These are phyloP conservation scores for Strix aluco DNA, from an alignment of 2,113 vertebrate genomes.

Conservation along the genomic window DNA sequence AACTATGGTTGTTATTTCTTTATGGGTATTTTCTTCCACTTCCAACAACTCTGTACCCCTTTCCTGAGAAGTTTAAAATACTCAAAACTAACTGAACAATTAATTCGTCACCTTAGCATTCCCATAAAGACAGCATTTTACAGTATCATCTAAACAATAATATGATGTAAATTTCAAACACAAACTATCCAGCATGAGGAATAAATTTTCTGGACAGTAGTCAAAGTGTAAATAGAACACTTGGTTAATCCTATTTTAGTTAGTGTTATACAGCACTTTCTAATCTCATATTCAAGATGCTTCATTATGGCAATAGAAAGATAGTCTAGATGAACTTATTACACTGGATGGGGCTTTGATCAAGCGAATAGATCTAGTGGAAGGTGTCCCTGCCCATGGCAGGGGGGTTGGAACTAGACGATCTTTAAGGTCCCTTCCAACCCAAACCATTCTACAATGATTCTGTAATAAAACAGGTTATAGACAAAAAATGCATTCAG, in stretches of 20 bases:
- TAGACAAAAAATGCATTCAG: background rate
- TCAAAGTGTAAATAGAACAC: background rate
- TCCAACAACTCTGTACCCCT: background rate
- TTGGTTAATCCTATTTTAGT: background rate
- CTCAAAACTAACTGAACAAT: background rate
- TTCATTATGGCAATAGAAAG: background rate
- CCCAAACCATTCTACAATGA: too few species aligned
- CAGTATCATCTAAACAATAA: background rate
- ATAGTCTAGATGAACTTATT: background rate
- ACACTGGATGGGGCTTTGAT: background rate
- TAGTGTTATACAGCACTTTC: background rate
- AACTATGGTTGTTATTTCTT: background rate
- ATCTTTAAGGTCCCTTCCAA: too few species aligned
- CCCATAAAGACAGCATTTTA: background rate
- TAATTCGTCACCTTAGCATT: background rate
- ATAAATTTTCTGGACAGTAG: background rate
- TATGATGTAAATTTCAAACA: background rate
- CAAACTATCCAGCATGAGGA: background rate
- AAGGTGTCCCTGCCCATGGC: too few species aligned
- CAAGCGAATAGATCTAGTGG: too few species aligned
- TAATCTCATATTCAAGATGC: background rate
- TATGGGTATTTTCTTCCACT: background rate
- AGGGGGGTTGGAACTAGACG: too few species aligned
- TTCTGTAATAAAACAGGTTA: background rate
- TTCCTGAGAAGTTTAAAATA: background rate